Percentiles rank a stretch among this genome's conserved stretches.
Evolutionary conservation across 92 coral and sea anemone genomes (phyloP).

Genomic region (Epizoanthus ramosus): DNA sequence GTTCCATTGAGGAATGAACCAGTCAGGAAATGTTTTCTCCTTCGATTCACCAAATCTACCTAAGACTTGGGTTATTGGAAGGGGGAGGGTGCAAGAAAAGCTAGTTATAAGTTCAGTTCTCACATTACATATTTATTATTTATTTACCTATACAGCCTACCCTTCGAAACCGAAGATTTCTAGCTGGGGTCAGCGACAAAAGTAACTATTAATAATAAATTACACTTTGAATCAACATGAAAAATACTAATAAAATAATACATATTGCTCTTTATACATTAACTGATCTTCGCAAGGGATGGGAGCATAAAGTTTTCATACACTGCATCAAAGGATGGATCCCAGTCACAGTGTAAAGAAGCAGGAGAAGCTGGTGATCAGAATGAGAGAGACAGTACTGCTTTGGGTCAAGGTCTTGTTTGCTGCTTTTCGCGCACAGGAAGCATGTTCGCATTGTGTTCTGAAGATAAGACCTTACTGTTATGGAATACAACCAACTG

Average conservation of each 20-base stretch:
- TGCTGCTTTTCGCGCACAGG: slow-evolving; percentile 84
- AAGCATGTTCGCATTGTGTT: slow-evolving; percentile 68
- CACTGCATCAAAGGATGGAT: slow-evolving; percentile 26
- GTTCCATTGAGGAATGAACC: too few relatives aligned
- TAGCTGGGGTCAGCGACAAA: too few relatives aligned
- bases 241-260: too few relatives aligned
- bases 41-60: too few relatives aligned
- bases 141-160: too few relatives aligned
- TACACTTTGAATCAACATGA: too few relatives aligned
- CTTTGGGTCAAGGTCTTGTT: slow-evolving; percentile 70
- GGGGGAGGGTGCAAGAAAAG: not conserved
- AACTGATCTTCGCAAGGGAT: slow-evolving; percentile 45
- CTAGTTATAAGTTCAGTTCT: not conserved
- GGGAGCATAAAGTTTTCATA: slow-evolving; percentile 74
- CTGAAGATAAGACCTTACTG: slow-evolving; percentile 64
- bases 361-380: slow-evolving; percentile 30
- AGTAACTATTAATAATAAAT: too few relatives aligned
- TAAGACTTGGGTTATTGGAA: not conserved
- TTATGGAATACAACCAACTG: slow-evolving; percentile 81
- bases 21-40: too few relatives aligned
- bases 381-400: slow-evolving; percentile 35
- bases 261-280: not conserved
- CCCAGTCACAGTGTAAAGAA: slow-evolving; percentile 20
- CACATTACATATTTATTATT: too few relatives aligned
- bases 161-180: too few relatives aligned